Conservation (phyloP, 2,888 invertebrate genomes). For the Drosophila nr. perissopoda region DNA sequence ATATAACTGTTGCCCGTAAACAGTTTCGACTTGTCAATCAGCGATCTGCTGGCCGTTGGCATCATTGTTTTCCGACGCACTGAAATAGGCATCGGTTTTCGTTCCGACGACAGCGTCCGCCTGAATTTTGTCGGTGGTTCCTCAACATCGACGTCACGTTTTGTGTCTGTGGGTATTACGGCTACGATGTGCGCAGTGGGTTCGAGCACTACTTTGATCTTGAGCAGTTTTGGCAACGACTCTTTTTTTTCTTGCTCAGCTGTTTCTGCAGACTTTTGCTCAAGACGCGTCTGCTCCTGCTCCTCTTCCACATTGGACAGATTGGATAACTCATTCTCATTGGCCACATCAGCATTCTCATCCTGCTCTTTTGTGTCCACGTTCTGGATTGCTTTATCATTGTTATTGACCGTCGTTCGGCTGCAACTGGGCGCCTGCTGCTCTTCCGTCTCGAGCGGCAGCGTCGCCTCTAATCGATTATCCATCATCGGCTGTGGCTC, state of each 20-base stretch:
- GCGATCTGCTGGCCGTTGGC: constrained; percentile 60
- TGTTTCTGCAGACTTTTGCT: background rate
- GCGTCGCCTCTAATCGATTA: no score
- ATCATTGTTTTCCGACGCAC: constrained; percentile 70
- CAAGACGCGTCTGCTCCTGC: background rate
- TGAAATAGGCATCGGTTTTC: constrained; percentile 4
- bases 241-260: background rate
- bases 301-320: background rate
- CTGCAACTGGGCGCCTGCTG: background rate
- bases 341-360: no score
- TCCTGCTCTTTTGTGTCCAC: background rate
- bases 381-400: background rate
- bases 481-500: background rate
- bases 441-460: background rate
- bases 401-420: background rate
- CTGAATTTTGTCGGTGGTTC: background rate
- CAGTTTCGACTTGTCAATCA: constrained; percentile 67
- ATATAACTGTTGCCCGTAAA: constrained; percentile 52
- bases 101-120: background rate
- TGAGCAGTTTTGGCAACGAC: constrained; percentile 35
- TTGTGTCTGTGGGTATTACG: constrained; percentile 10
- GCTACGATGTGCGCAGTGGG: constrained; percentile 51
- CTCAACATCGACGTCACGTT: background rate
- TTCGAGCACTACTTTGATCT: constrained; percentile 52
- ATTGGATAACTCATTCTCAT: background rate